Base-by-base conservation (phyloP, 2,888 invertebrate genomes). In the Cordylochernes scorpioides region DNA sequence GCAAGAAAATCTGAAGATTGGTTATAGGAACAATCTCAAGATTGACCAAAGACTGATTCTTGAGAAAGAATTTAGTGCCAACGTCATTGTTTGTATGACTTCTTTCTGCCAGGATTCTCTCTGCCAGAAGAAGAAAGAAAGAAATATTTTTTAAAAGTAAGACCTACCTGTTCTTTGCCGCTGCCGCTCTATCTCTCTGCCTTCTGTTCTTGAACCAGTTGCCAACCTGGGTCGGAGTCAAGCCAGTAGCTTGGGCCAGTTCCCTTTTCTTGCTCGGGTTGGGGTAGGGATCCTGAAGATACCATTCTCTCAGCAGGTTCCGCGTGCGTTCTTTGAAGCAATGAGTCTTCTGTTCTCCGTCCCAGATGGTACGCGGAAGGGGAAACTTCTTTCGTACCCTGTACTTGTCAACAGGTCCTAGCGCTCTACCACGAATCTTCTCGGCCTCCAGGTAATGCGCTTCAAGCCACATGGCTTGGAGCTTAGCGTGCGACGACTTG, bases 381-480 rank as follows among this genome's bases (percentile, higher is more conserved):
- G 84, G 84, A 49, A 74, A 82, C 66, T 84, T 84, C 65, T 84
- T 84, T 24, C 84, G 59, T 26, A 84, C 82, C 16, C 78, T 62
- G 57, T 84, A 84, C 51, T 84, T 84, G 56, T 84, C 84, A 18
- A 84, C 84, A 3, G 84, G 82, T 2, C 84, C 82, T 29, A 84
- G 57, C n/a, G 80, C 77, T 44, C 82, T 58, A 18, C 82, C 82
- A 3, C 84, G 62, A 25, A 80, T 58, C 49, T 78, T 78, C 52
- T 84, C 82, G 14, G 82, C 82, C 52, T 86, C 84, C 50, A 74
- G 73, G 49, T 84, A 86, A 50, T 82, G 80, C n/a, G 84, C 80
- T 50, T 84, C 82, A 40, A 82, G 61, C 84, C 84, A 86, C 73
- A 84, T 74, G 28, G 75, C 74, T 46, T 65, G 64, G 30, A 84